A percentile compares a stretch with the other conserved stretches of the same genome.
These are phyloP conservation scores for Morus bassanus DNA, from an alignment of 2,797 vertebrate genomes.

Conservation along the genomic window DNA sequence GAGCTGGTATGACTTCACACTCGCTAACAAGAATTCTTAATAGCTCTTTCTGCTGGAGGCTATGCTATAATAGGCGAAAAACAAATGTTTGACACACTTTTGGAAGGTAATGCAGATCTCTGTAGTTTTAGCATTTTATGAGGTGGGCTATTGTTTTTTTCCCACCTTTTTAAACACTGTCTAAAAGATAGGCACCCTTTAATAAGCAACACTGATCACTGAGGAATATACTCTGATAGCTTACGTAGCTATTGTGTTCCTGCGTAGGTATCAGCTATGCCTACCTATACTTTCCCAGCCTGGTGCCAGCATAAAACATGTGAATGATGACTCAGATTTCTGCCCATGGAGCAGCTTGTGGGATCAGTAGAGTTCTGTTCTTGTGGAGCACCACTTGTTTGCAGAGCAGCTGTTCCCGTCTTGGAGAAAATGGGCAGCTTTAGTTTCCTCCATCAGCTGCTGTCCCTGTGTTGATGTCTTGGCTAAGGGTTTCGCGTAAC, in stretches of 20 bases:
- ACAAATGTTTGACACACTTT: background rate
- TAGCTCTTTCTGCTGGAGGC: background rate
- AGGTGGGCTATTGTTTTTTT: background rate
- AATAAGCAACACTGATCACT: background rate
- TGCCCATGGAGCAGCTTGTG: background rate
- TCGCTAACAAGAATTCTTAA: background rate
- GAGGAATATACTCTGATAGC: background rate
- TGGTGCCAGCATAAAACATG: background rate
- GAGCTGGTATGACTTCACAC: background rate
- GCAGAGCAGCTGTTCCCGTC: slow-evolving; percentile 31
- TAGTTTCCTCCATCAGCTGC: background rate
- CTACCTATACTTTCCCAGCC: background rate
- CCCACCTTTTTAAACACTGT: background rate
- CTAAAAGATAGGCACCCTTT: background rate
- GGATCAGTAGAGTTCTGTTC: slow-evolving; percentile 1
- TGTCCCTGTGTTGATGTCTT: background rate
- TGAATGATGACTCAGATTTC: slow-evolving; percentile 15
- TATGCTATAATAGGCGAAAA: background rate
- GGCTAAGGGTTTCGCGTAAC: background rate
- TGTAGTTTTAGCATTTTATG: background rate
- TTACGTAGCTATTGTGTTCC: background rate
- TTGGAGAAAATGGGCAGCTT: background rate
- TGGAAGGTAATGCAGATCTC: background rate
- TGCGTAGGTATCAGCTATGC: background rate
- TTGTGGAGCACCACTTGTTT: slow-evolving; percentile 27